A percentile compares a stretch with the other conserved stretches of the same genome.
phyloP scores from a whole-genome alignment of 2,797 vertebrate genomes.

The Protonibea diacanthus region DNA sequence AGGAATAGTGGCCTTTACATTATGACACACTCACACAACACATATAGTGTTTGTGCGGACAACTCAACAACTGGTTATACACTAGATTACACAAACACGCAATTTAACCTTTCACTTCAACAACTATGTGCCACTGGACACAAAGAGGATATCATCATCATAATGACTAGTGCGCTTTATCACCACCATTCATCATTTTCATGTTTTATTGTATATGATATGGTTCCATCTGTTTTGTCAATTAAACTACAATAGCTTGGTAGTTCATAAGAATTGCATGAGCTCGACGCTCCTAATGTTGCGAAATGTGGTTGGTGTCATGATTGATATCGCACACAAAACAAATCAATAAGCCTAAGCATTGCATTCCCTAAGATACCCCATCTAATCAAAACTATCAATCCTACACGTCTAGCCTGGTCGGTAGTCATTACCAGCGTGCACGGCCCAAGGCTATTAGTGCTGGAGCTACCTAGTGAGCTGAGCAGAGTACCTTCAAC shows the following conservation, averaged over 20 bases:
- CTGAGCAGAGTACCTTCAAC: conserved; percentile 69
- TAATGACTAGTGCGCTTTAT: neutral
- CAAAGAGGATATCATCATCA: conserved; percentile 21
- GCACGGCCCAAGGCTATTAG: conserved; percentile 71
- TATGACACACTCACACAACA: conserved; percentile 45
- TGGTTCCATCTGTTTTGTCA: conserved; percentile 53
- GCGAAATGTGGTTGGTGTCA: conserved; percentile 61
- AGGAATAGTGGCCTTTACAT: conserved; percentile 73
- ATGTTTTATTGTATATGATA: conserved; percentile 30
- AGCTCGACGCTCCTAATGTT: conserved; percentile 40
- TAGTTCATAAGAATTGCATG: conserved; percentile 59
- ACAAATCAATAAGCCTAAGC: conserved; percentile 80
- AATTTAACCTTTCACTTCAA: conserved; percentile 16
- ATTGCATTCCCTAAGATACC: conserved; percentile 70
- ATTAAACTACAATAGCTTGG: conserved; percentile 58
- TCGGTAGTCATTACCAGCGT: conserved; percentile 75
- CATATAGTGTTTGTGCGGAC: conserved; percentile 34
- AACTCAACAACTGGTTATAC: conserved; percentile 21
- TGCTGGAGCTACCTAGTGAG: conserved; percentile 66
- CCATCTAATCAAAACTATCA: conserved; percentile 84
- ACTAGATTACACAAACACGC: conserved; percentile 31
- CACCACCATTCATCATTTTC: conserved; percentile 32
- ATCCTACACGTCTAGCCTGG: conserved; percentile 72
- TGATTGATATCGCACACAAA: conserved; percentile 73
- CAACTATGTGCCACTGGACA: neutral